Percentiles rank a stretch among this genome's conserved stretches.
Evolutionary conservation across 2,113 vertebrate genomes (phyloP).

Genomic region (Plestiodon gilberti): DNA sequence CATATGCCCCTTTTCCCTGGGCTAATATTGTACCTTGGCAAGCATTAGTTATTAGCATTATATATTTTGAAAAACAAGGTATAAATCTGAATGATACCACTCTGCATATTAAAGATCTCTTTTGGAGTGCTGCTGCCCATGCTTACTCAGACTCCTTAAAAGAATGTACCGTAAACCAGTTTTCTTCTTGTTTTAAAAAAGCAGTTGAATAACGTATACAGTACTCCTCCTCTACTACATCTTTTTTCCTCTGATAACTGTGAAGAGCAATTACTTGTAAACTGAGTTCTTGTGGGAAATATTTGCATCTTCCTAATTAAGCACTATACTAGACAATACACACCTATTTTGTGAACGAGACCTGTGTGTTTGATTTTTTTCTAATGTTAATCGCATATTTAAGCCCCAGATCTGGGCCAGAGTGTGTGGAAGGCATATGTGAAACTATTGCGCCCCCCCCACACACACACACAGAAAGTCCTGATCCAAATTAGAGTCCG

Average conservation of each 20-base stretch:
- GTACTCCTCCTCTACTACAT: not conserved
- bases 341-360: too few relatives aligned
- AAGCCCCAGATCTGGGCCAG: too few relatives aligned
- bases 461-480: too few relatives aligned
- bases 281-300: not conserved
- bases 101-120: not conserved
- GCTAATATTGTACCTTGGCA: not conserved
- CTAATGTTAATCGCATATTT: too few relatives aligned
- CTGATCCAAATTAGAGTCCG: too few relatives aligned
- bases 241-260: slow-evolving; percentile 11
- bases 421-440: too few relatives aligned
- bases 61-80: not conserved
- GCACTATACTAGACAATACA: too few relatives aligned
- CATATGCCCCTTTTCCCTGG: not conserved
- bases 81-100: not conserved
- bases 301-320: not conserved
- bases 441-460: too few relatives aligned
- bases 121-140: not conserved
- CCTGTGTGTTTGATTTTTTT: too few relatives aligned
- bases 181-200: not conserved
- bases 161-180: not conserved
- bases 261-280: not conserved
- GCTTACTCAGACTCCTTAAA: slow-evolving; percentile 1
- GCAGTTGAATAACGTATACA: not conserved
- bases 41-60: not conserved